Percentiles rank a stretch among this genome's conserved stretches.
Conservation (phyloP, 2,113 vertebrate genomes). For the Coptodon bakossiorum region DNA sequence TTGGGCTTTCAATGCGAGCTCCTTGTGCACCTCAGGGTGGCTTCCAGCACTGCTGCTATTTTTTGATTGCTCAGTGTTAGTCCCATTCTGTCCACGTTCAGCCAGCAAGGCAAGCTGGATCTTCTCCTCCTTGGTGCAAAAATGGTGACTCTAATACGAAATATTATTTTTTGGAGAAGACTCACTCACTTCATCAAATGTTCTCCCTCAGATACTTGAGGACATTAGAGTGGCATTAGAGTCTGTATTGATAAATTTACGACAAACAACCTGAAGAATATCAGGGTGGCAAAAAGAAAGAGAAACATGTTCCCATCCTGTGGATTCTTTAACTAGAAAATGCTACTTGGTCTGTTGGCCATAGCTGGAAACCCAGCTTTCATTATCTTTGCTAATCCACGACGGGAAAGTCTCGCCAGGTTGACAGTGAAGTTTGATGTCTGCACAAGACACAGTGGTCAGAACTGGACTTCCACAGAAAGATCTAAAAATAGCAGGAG, state of each 20-base stretch:
- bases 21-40: neutral
- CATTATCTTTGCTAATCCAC: neutral
- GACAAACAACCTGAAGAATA: neutral
- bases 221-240: neutral
- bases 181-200: neutral
- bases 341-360: neutral
- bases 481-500: neutral
- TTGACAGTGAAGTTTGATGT: neutral
- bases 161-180: neutral
- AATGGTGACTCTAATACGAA: neutral
- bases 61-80: neutral
- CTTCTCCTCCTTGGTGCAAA: neutral
- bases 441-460: neutral
- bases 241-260: neutral
- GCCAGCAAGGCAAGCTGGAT: neutral
- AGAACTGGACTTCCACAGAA: neutral
- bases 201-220: neutral
- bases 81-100: fast-evolving
- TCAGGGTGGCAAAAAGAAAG: neutral
- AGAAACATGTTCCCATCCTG: neutral
- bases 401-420: neutral
- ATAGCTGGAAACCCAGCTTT: neutral
- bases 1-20: neutral
- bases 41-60: neutral
- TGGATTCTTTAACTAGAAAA: neutral